These are phyloP conservation scores for Heliothis subflexa DNA, from an alignment of 1,140 invertebrate species.

Conservation along the genomic window DNA sequence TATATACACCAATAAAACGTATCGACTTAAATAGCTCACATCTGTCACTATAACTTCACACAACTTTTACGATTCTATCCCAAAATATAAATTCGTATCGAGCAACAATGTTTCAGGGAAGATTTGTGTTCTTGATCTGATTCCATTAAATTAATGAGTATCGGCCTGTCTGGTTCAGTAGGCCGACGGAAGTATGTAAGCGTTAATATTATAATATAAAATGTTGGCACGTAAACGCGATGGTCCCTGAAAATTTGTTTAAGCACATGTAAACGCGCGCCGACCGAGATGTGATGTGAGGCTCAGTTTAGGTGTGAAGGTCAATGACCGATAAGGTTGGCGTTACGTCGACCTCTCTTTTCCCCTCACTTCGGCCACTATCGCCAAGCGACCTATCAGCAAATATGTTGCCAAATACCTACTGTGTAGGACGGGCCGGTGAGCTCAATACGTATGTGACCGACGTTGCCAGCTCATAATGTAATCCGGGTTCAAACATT, in stretches of 20 bases:
- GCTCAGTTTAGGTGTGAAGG: slow-evolving; percentile 83
- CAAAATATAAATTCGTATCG: not conserved
- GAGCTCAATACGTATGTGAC: slow-evolving; percentile 22
- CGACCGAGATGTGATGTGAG: slow-evolving; percentile 79
- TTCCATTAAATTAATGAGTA: slow-evolving; percentile 30
- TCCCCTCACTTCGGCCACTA: slow-evolving; percentile 62
- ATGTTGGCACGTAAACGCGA: slow-evolving; percentile 42
- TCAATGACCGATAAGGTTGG: slow-evolving; percentile 83
- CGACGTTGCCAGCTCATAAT: slow-evolving; percentile 26
- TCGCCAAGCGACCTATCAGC: slow-evolving; percentile 64
- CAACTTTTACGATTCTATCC: slow-evolving; percentile 3
- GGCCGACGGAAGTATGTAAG: slow-evolving; percentile 37
- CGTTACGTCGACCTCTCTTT: slow-evolving; percentile 70
- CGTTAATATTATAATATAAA: slow-evolving; percentile 46
- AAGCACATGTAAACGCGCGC: slow-evolving; percentile 66
- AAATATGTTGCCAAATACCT: slow-evolving; percentile 53
- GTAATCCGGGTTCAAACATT: slow-evolving; percentile 25
- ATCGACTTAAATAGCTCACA: slow-evolving; percentile 30
- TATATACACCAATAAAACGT: slow-evolving; percentile 35
- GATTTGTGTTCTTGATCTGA: slow-evolving; percentile 24
- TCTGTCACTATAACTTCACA: slow-evolving; percentile 35
- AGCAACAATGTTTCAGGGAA: slow-evolving; percentile 9
- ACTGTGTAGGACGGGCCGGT: slow-evolving; percentile 1
- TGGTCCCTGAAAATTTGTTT: slow-evolving; percentile 68
- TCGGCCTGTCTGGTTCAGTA: slow-evolving; percentile 28